Evolutionary conservation across 2,797 vertebrate species (phyloP), one percentile per base, ranked within the genome.

Genomic region (Scolopax bukidnonensis): DNA sequence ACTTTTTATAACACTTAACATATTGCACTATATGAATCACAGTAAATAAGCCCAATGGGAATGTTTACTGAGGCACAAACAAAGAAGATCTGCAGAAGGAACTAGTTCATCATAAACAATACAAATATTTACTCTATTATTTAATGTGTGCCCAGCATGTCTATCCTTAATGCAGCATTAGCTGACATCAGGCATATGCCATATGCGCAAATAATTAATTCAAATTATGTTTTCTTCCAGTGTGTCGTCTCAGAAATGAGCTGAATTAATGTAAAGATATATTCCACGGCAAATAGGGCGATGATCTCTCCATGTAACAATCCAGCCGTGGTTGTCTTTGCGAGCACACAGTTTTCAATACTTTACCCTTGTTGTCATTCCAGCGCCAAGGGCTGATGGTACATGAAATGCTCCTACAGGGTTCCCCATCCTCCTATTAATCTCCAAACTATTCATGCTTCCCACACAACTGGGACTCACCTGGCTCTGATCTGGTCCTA

Each of bases 161-260:
- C 97, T 98, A 97, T 96, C 95, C 93, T 97, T 98, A 98, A 97
- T 96, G 96, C 90, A 97, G 96, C 97, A 97, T 96, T 98, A 98
- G 97, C 97, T 97, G 97, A 98, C 97, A 98, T 97, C 97, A 97
- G 96, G 97, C 96, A 91, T 84, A 93, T 93, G 95, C 97, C 97
- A 97, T 98, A 98, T 97, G 97, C 70, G 14, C 97, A 96, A 98
- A 98, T 97, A 98, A 98, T 98, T 98, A 98, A 98, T 97, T 98
- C 94, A 97, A 95, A 98, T 97, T 95, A 97, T 95, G 95, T 86
- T 96, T 97, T 96, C 96, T 98, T 97, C 96, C 95, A 97, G 93
- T 88, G 78, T 90, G 85, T 93, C 95, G 92, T 97, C 92, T 97
- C 95, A 89, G 93, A 97, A 98, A 97, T 23, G 25, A 97, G 89